Base-by-base conservation (phyloP, 1,140 invertebrate species). In the Mercenaria mercenaria region DNA sequence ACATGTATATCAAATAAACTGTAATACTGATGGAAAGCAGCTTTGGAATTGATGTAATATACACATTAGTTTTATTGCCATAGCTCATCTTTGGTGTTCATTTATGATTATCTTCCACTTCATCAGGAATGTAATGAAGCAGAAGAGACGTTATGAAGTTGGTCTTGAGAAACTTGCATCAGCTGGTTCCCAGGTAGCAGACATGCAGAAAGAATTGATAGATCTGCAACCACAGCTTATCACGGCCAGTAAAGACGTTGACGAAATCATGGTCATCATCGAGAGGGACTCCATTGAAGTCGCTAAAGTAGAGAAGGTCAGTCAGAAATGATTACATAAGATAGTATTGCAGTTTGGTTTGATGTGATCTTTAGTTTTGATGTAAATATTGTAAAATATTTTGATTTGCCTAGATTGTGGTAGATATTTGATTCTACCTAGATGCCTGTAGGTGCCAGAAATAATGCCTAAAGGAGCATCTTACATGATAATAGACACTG, bases 191-290 rank as follows among this genome's bases (percentile, higher is more conserved):
- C 98, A 99, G 96, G 96, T 96, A 10, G 90, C 93, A 13, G 93
- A 94, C n/a, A 96, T 97, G 96, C 97, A 98, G 67, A 98, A 99
- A 93, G 96, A 99, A 26, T 96, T 99, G 91, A 97, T 97, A 34
- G 97, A 97, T 34, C 96, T 99, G 32, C 98, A 99, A 95, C 99
- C 99, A 18, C 97, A 98, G 95, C 96, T 99, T 13, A 97, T 96
- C 0, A 90, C 93, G 23, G 96, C 96, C 67, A 95, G 94, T 81
- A 94, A 95, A 90, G 94, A 96, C 64, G 96, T 95, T 6, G 96
- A 96, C 47, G 94, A 96, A 69, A 95, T 95, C n/a, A 96, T 96
- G 95, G 87, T 95, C 15, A 91, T 94, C 77, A 95, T 96, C 79
- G 95, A 96, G 91, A 94, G 93, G 76, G 96, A 96, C 77, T 96